These are phyloP conservation scores for human (Homo sapiens) DNA, from an alignment of 2,113 vertebrate species.

Conservation along the genomic window GRCh38 chr3:35115501-35116000, in stretches of 20 bases:
- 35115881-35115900: neutral
- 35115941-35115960: neutral
- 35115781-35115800: neutral
- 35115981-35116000: neutral
- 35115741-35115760: neutral
- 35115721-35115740: neutral
- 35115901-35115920: neutral
- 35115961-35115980: neutral
- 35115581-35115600: no score
- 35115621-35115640: no score
- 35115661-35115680: neutral
- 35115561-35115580: no score
- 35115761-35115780: neutral
- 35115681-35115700: neutral
- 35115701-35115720: neutral
- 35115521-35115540: no score
- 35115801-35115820: neutral
- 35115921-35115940: neutral
- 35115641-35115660: neutral
- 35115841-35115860: neutral
- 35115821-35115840: neutral
- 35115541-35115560: no score
- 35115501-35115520: no score
- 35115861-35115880: neutral
- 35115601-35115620: no score